Evolutionary conservation across 2,797 vertebrate species (phyloP).

Genomic region (Erpetoichthys calabaricus): DNA sequence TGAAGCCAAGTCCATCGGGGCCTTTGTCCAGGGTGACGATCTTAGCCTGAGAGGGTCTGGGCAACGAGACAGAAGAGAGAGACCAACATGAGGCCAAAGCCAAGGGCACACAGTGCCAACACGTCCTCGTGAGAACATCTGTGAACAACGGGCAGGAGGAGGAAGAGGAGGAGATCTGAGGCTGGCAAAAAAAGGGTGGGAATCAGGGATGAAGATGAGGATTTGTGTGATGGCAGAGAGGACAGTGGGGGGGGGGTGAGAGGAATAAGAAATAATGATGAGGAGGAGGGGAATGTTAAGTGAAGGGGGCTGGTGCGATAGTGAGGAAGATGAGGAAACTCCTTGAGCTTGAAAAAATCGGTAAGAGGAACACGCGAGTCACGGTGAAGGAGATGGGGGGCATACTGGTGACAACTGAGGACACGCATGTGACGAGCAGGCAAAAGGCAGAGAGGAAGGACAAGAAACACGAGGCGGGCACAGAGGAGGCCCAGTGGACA

Average conservation of each 20-base stretch:
- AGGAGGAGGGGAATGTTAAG: too few relatives aligned
- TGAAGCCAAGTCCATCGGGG: constrained; percentile 84
- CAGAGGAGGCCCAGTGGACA: too few relatives aligned
- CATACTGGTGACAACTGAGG: too few relatives aligned
- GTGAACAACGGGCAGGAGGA: neutral
- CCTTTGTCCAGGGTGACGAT: constrained; percentile 83
- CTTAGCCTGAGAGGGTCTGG: constrained; percentile 63
- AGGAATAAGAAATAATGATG: neutral
- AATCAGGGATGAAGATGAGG: neutral
- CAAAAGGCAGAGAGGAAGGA: too few relatives aligned
- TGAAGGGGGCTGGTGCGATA: too few relatives aligned
- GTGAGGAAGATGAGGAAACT: too few relatives aligned
- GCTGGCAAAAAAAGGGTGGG: neutral
- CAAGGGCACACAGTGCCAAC: constrained; percentile 34
- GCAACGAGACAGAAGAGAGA: constrained; percentile 1
- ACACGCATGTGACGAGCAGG: too few relatives aligned
- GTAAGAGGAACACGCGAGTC: too few relatives aligned
- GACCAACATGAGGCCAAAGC: neutral
- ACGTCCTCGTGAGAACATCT: neutral
- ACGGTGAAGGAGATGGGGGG: too few relatives aligned
- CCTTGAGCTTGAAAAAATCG: too few relatives aligned
- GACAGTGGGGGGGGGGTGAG: neutral
- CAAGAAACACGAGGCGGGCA: too few relatives aligned
- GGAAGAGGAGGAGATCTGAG: neutral
- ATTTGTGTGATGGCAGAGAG: neutral